phyloP scores from a whole-genome alignment of 1,140 invertebrate genomes.

The Oscheius sp. region DNA sequence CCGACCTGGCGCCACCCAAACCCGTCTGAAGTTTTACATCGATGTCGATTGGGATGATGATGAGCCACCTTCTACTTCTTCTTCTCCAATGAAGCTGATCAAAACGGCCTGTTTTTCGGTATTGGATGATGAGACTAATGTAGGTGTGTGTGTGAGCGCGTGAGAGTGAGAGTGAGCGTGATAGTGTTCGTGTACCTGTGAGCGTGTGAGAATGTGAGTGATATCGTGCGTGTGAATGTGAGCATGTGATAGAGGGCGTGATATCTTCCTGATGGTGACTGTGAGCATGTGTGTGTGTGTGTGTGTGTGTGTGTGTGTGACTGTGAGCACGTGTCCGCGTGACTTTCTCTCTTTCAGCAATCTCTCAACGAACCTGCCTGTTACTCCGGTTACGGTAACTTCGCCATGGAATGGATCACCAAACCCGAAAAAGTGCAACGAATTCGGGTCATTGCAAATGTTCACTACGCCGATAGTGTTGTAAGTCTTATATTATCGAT shows the following conservation, averaged over 20 bases:
- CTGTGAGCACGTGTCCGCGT: too few species aligned
- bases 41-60: constrained; percentile 31
- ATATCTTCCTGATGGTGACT: too few species aligned
- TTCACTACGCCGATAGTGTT: constrained; percentile 24
- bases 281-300: too few species aligned
- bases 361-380: constrained; percentile 27
- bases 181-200: too few species aligned
- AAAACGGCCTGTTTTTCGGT: constrained; percentile 24
- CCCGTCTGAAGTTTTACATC: constrained; percentile 25
- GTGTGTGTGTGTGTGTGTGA: too few species aligned
- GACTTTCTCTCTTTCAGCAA: too few species aligned
- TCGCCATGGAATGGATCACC: constrained; percentile 25
- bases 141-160: background rate
- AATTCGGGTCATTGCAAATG: constrained; percentile 17
- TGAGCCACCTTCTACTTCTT: constrained; percentile 1
- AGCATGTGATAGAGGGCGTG: too few species aligned
- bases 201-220: too few species aligned
- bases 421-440: background rate
- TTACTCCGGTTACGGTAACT: constrained; percentile 6
- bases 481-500: background rate
- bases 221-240: too few species aligned
- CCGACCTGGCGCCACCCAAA: background rate
- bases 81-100: background rate
- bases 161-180: too few species aligned
- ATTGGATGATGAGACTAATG: constrained; percentile 23